Percentiles rank a stretch among this genome's conserved stretches.
Conservation (phyloP, 2,797 vertebrate species). For the Tauraco hartlaubi region DNA sequence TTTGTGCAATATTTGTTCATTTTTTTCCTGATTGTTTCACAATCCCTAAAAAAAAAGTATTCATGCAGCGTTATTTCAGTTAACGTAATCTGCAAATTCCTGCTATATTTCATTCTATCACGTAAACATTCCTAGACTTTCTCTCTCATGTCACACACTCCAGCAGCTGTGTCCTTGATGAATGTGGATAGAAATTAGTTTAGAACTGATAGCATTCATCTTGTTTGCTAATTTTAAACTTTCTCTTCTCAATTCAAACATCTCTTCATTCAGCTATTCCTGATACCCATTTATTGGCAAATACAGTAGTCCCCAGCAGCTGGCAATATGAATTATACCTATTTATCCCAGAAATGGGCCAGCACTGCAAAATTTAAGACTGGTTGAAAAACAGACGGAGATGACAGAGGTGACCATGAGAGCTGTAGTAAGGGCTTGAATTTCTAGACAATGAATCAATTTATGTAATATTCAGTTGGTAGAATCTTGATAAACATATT, state of each 20-base stretch:
- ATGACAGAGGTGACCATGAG: not conserved
- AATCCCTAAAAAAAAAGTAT: not conserved
- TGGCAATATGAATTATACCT: slow-evolving; percentile 43
- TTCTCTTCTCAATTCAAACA: slow-evolving; percentile 22
- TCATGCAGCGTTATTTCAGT: slow-evolving; percentile 44
- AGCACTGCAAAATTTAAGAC: not conserved
- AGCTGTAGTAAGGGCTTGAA: not conserved
- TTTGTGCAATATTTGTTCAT: slow-evolving; percentile 11
- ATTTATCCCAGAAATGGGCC: slow-evolving; percentile 5
- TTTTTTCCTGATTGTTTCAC: not conserved
- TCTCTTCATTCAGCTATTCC: slow-evolving; percentile 33
- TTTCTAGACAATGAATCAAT: not conserved
- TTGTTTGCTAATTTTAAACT: slow-evolving; percentile 68
- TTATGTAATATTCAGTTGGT: not conserved
- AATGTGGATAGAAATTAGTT: slow-evolving; percentile 48
- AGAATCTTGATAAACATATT: not conserved
- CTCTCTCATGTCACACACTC: slow-evolving; percentile 14
- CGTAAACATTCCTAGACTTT: slow-evolving; percentile 51
- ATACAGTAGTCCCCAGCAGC: slow-evolving; percentile 9
- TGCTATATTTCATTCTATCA: slow-evolving; percentile 32
- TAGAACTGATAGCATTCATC: slow-evolving; percentile 43
- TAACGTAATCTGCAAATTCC: slow-evolving; percentile 39
- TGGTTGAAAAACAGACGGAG: not conserved
- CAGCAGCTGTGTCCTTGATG: slow-evolving; percentile 58
- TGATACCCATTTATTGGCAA: slow-evolving; percentile 27